These are phyloP conservation scores for Syrista parreyssii DNA, from an alignment of 2,888 invertebrate genomes.

Conservation along the genomic window DNA sequence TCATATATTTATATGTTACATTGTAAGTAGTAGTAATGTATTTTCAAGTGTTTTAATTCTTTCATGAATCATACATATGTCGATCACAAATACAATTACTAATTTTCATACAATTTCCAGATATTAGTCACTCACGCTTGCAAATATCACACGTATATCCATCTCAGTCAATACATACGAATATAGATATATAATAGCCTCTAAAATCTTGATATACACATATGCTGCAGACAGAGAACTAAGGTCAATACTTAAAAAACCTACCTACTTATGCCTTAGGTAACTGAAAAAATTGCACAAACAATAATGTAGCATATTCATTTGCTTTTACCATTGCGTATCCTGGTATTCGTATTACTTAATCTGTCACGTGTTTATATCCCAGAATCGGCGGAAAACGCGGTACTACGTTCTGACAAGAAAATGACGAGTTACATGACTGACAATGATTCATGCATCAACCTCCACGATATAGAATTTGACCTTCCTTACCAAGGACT, in stretches of 20 bases:
- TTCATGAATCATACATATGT: neutral
- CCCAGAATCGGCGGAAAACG: neutral
- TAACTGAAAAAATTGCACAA: neutral
- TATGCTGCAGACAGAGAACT: neutral
- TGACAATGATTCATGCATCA: neutral
- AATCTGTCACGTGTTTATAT: neutral
- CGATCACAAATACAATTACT: neutral
- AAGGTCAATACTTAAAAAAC: neutral
- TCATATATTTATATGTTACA: too few relatives aligned
- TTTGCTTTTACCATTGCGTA: neutral
- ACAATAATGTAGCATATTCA: neutral
- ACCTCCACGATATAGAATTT: neutral
- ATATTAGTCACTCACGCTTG: neutral
- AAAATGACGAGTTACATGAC: neutral
- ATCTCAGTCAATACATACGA: neutral
- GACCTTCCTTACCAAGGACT: neutral
- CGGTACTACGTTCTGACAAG: neutral
- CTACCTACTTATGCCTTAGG: neutral
- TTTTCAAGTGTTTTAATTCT: neutral
- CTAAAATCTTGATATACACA: neutral
- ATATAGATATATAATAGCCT: neutral
- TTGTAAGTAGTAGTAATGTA: too few relatives aligned
- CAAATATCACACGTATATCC: neutral
- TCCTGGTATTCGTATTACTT: neutral
- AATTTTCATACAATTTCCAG: neutral